Evolutionary conservation across 64 coral and sea anemone genomes (phyloP), one percentile per base, ranked within the genome.

Genomic region (Dendrophyllia cribrosa): DNA sequence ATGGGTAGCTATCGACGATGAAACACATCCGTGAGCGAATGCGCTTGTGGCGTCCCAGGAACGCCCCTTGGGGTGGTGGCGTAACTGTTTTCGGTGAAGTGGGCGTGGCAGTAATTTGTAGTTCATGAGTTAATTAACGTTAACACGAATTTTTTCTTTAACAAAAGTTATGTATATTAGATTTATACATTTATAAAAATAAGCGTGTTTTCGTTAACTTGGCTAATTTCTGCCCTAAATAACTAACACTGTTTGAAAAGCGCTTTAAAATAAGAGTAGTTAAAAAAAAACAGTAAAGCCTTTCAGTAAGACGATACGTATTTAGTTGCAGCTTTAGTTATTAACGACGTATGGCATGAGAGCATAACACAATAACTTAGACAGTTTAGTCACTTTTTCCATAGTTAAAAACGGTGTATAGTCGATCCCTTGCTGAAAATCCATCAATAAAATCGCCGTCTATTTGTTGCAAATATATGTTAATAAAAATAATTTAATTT

Each of bases 51-150:
- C 62, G 12, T 5, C 5, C 65, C 7, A 43, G 46, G 60, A 66
- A 48, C 60, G 80, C 60, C 80, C 46, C 7, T 47, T 46, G 4
- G 46, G 19, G 46, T 66, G 80, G 80, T 84, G 80, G 43, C 80
- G 9, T 51, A 6, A 23, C 3, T 84, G 62, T 67, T 22, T n/a
- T 11, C 3, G 22, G 20, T 11, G 6, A 23, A 50, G 20, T 5
- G 20, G 80, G 80, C 80, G 80, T 84, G 80, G 43, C 62, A 17
- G 17, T 75, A 8, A 75, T 75, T 75, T n/a, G 72, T 17, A 19
- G 15, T 20, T 75, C 7, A 75, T 50, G 44, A 50, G 46, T 50
- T 75, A 45, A 75, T 50, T 75, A 49, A 20, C 44, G 17, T 7
- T n/a, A 9, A 75, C 47, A 15, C 47, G 72, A 20, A 75, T 51